Evolutionary conservation across 2,888 invertebrate species (phyloP), one percentile per base, ranked within the genome.

Genomic region (Ichneumoninae sp.): DNA sequence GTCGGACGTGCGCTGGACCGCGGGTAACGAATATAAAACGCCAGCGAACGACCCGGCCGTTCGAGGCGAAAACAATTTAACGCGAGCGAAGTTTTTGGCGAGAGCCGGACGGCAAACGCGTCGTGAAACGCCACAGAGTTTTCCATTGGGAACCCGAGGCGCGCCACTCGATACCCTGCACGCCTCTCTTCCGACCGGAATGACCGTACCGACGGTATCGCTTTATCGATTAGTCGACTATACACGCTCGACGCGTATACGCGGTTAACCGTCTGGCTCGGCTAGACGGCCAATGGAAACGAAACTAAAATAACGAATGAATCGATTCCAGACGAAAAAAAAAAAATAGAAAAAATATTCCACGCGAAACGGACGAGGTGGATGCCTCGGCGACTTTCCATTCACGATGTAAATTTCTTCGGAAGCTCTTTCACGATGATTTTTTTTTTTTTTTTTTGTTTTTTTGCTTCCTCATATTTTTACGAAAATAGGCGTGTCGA

Each of bases 221-320:
- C 26, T 50, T 68, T 76, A 83, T 83, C 83, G 83, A 83, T 80
- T 75, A 30, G 57, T 80, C 36, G 44, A 47, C 33, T 76, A 44
- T 70, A 30, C 16, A 57, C 52, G 44, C 33, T 40, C 10, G 40
- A 6, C 26, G 26, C 19, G 30, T 70, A 60, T 57, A 69, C 69
- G 68, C n/a, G 19, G n/a, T 13, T 36, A 65, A 33, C 30, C n/a
- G 33, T 33, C 22, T 44, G 40, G 16, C 71, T 54, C 57, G 71
- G 26, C 40, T 22, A 54, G 71, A 40, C 71, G 71, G 40, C n/a
- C 71, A 16, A 36, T 40, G 13, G 16, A 40, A 40, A 22, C 52
- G 40, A 57, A 70, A 70, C 33, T 8, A n/a, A 52, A n/a, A 47
- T 8, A 71, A 71, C 16, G n/a, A 66, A 44, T 3, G 33, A 66